These are phyloP conservation scores for Melanocharis versteri DNA, from an alignment of 2,113 vertebrate species.

Conservation along the genomic window DNA sequence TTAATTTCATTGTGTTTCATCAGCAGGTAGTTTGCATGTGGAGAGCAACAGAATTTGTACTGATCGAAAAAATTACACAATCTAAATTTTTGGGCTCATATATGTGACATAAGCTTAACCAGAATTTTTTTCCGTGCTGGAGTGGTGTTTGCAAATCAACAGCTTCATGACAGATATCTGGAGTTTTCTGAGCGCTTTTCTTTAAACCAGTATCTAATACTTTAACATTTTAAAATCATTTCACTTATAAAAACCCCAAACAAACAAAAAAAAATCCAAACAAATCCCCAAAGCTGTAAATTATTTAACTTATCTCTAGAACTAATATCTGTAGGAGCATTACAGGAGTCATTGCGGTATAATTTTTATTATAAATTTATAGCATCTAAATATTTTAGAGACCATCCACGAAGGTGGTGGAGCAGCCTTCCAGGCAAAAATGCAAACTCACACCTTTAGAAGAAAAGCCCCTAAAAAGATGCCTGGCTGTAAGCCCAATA, in stretches of 20 bases:
- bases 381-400: not conserved
- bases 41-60: not conserved
- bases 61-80: not conserved
- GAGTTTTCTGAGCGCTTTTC: not conserved
- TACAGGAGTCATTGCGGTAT: not conserved
- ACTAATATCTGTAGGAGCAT: not conserved
- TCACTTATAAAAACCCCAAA: not conserved
- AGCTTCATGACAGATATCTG: not conserved
- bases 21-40: not conserved
- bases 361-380: not conserved
- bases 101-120: not conserved
- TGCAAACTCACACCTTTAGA: not conserved
- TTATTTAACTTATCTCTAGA: not conserved
- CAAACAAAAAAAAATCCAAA: not conserved
- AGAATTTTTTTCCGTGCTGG: not conserved
- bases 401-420: not conserved
- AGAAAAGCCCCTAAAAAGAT: not conserved
- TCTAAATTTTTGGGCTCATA: not conserved
- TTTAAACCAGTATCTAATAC: not conserved
- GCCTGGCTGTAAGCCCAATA: not conserved
- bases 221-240: not conserved
- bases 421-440: not conserved
- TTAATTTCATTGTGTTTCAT: not conserved
- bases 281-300: not conserved
- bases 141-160: not conserved